Evolutionary conservation across 2,888 invertebrate species (phyloP).

Genomic region (Nomada ferruginata): DNA sequence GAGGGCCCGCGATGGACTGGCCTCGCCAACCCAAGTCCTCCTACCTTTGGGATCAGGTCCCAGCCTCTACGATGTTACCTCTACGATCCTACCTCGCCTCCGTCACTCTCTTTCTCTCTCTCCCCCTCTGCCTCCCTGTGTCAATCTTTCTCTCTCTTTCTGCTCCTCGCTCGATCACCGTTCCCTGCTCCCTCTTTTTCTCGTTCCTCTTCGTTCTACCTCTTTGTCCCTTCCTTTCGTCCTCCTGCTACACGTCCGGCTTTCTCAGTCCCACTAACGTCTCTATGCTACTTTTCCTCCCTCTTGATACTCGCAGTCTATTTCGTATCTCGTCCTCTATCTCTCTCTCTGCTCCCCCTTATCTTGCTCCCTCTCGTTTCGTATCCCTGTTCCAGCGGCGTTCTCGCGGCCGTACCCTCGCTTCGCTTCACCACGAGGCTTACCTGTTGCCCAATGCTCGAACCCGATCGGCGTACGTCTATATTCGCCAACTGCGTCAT

Average conservation of each 20-base stretch:
- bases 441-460: conserved; percentile 55
- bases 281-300: conserved; percentile 54
- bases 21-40: conserved; percentile 79
- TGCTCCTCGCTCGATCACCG: conserved; percentile 47
- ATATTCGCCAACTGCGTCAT: conserved; percentile 54
- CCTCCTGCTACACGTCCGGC: conserved; percentile 39
- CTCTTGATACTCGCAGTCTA: conserved; percentile 31
- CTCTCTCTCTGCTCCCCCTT: conserved; percentile 7
- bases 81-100: conserved; percentile 79
- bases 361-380: conserved; percentile 27
- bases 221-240: conserved; percentile 9
- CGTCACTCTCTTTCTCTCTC: conserved; percentile 50
- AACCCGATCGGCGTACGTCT: conserved; percentile 43
- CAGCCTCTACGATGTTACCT: conserved; percentile 81
- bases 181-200: conserved; percentile 32
- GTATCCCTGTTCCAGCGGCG: conserved; percentile 31
- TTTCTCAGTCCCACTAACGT: conserved; percentile 24
- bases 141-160: conserved; percentile 50
- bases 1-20: conserved; percentile 84
- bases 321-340: conserved; percentile 22
- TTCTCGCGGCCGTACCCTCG: conserved; percentile 45
- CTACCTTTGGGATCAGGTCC: conserved; percentile 83
- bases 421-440: conserved; percentile 69
- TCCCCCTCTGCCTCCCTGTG: conserved; percentile 32
- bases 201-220: neutral